A percentile compares a stretch with the other conserved stretches of the same genome.
Evolutionary conservation across 1,140 invertebrate genomes (phyloP).

Genomic region (Magallana gigas): DNA sequence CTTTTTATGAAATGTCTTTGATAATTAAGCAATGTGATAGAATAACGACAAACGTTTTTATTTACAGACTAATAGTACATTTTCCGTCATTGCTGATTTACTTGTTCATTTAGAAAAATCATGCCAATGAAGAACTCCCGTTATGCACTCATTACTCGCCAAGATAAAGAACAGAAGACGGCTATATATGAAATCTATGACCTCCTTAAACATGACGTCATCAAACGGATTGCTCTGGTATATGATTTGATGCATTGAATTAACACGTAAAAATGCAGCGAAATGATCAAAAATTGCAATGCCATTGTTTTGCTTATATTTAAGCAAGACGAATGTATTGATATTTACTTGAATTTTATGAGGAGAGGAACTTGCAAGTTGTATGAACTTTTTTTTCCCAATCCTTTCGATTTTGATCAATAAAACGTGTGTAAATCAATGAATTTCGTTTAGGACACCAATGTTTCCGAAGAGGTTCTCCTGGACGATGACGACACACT

Average conservation of each 20-base stretch:
- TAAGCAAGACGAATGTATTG: no score
- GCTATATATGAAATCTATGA: not conserved
- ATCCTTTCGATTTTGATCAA: no score
- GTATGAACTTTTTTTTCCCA: no score
- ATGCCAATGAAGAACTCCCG: not conserved
- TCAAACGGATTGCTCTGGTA: conserved; percentile 2
- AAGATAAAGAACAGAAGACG: not conserved
- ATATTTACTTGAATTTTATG: no score
- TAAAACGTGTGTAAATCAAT: not conserved
- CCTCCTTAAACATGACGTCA: not conserved
- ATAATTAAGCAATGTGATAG: no score
- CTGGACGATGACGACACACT: not conserved
- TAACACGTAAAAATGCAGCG: no score
- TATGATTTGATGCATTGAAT: not conserved
- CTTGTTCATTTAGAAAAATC: not conserved
- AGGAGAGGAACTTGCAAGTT: no score
- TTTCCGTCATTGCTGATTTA: not conserved
- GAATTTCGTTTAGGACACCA: not conserved
- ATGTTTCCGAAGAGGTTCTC: not conserved
- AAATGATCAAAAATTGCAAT: no score
- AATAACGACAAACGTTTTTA: no score
- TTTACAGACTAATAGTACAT: no score
- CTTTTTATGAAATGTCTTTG: no score
- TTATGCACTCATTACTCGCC: not conserved
- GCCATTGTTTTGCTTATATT: no score